Conservation (phyloP, 2,888 invertebrate species). For the Volucella zonaria region DNA sequence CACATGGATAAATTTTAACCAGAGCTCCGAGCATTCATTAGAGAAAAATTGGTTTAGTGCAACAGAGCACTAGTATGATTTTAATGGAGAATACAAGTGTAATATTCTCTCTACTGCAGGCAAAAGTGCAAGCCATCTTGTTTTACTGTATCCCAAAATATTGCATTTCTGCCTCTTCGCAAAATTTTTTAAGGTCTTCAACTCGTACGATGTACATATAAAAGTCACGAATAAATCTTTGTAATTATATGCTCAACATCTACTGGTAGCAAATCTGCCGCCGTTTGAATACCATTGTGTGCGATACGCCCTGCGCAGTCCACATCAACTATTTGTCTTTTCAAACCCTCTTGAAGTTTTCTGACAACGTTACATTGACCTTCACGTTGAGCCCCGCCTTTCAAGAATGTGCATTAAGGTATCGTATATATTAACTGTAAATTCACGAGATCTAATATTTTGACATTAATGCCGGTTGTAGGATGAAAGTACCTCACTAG, state of each 20-base stretch:
- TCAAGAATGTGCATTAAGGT: neutral
- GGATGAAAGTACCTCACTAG: conserved; percentile 30
- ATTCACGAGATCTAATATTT: conserved; percentile 41
- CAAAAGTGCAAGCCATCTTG: conserved; percentile 50
- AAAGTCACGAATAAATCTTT: conserved; percentile 11
- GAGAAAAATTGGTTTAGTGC: too few relatives aligned
- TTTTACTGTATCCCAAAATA: conserved; percentile 52
- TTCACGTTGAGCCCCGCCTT: too few relatives aligned
- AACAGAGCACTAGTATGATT: conserved; percentile 10
- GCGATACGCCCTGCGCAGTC: neutral
- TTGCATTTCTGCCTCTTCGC: conserved; percentile 31
- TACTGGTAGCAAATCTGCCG: too few relatives aligned
- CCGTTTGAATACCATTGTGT: conserved; percentile 54
- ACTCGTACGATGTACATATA: conserved; percentile 56
- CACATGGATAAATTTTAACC: too few relatives aligned
- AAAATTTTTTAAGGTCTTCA: conserved; percentile 50
- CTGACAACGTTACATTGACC: neutral
- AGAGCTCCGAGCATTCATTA: too few relatives aligned
- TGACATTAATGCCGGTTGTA: too few relatives aligned
- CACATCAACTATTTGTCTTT: conserved; percentile 28
- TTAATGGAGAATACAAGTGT: conserved; percentile 36
- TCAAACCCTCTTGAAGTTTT: conserved; percentile 53
- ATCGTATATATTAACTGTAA: conserved; percentile 19
- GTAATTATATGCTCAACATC: conserved; percentile 5
- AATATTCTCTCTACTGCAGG: conserved; percentile 33